phyloP scores from a whole-genome alignment of 2,797 vertebrate genomes.

The Orestias chungarensis region DNA sequence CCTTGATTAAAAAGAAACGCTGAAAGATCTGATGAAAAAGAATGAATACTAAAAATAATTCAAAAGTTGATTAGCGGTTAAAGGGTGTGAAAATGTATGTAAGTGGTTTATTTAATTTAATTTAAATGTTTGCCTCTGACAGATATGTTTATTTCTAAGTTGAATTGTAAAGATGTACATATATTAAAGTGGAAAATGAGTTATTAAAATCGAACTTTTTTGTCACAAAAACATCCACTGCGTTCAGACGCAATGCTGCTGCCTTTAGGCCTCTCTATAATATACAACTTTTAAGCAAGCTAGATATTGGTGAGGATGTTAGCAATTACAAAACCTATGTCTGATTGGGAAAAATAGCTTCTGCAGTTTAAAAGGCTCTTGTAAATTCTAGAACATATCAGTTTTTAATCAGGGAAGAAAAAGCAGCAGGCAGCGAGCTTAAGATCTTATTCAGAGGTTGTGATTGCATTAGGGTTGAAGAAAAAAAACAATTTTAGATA shows the following conservation, averaged over 20 bases:
- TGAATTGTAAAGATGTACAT: neutral
- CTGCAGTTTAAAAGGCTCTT: slow-evolving; percentile 6
- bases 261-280: neutral
- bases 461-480: slow-evolving; percentile 4
- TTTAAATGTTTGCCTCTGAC: neutral
- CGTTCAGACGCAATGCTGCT: neutral
- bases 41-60: neutral
- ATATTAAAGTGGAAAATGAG: neutral
- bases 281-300: neutral
- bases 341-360: slow-evolving; percentile 12
- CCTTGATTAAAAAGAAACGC: neutral
- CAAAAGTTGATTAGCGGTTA: neutral
- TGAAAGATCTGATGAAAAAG: neutral
- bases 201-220: neutral
- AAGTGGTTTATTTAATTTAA: neutral
- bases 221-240: neutral
- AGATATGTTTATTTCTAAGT: neutral
- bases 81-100: neutral
- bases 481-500: slow-evolving; percentile 40
- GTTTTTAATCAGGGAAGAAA: slow-evolving; percentile 36
- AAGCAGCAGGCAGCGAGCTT: slow-evolving; percentile 7
- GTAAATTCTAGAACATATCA: slow-evolving; percentile 6
- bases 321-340: neutral
- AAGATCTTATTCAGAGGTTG: slow-evolving; percentile 21
- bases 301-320: neutral